Percentiles rank a stretch among this genome's conserved stretches.
Evolutionary conservation across 2,113 vertebrate species (phyloP).

Genomic region (Oxyruncus cristatus): DNA sequence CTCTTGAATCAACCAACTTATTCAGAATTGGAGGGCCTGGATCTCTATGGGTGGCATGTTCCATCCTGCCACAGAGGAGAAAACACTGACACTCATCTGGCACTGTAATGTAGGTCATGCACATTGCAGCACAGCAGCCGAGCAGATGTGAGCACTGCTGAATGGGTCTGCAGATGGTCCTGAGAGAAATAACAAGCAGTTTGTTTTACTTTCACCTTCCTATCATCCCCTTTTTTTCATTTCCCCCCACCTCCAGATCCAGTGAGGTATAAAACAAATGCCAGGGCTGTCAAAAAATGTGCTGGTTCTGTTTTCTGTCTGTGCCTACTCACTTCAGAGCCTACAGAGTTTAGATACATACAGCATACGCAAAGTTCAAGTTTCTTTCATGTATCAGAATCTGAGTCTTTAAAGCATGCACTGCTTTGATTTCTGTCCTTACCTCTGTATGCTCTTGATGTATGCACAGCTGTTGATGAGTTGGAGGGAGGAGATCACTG

Average conservation of each 20-base stretch:
- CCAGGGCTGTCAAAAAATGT: background rate
- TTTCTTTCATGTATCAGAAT: background rate
- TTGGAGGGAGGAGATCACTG: background rate
- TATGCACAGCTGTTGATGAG: background rate
- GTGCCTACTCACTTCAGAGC: background rate
- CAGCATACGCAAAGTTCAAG: background rate
- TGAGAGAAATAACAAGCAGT: background rate
- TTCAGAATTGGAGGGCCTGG: background rate
- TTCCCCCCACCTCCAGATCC: accelerated
- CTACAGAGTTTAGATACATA: background rate
- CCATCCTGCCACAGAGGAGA: background rate
- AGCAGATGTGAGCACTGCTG: background rate
- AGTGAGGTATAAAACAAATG: background rate
- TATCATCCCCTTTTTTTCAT: background rate
- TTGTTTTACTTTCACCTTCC: background rate
- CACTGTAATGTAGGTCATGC: background rate
- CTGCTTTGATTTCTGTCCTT: background rate
- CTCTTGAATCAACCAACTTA: background rate
- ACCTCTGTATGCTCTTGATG: background rate
- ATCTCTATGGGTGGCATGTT: background rate
- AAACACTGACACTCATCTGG: background rate
- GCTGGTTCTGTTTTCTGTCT: background rate
- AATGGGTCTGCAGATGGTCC: background rate
- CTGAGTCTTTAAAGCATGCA: background rate
- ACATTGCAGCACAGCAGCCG: background rate